These are phyloP conservation scores for Caenorhabditis latens DNA, from an alignment of 1,140 invertebrate genomes.

Conservation along the genomic window DNA sequence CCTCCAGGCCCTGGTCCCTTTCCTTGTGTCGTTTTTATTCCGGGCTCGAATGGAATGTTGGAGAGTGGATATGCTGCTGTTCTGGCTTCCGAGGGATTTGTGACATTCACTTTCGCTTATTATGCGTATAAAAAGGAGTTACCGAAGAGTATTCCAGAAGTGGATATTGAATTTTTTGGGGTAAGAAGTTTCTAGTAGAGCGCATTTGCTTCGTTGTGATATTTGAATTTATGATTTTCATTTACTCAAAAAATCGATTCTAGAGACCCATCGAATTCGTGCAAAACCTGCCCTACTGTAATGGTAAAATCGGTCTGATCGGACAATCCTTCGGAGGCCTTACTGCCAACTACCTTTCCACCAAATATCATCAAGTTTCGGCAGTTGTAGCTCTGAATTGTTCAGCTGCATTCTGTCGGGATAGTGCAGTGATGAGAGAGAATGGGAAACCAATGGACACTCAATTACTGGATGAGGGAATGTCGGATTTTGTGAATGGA, in stretches of 20 bases:
- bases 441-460: conserved; percentile 28
- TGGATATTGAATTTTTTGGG: conserved; percentile 23
- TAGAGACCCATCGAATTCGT: conserved; percentile 17
- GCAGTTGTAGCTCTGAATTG: conserved; percentile 19
- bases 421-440: conserved; percentile 23
- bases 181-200: background rate
- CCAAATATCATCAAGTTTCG: conserved; percentile 5
- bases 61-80: conserved; percentile 25
- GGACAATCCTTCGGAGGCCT: conserved; percentile 23
- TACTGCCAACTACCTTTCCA: background rate
- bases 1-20: conserved; percentile 14
- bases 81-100: conserved; percentile 26
- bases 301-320: conserved; percentile 8
- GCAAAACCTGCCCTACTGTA: background rate
- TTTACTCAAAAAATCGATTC: background rate
- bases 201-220: background rate
- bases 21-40: conserved; percentile 5
- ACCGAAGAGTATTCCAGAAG: conserved; percentile 9
- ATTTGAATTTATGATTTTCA: no score
- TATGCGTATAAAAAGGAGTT: conserved; percentile 32
- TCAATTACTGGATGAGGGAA: conserved; percentile 17
- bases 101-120: background rate
- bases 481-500: conserved; percentile 27
- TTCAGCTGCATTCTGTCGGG: conserved; percentile 26
- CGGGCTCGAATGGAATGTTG: background rate